Base-by-base conservation (phyloP, 2,797 vertebrate species). In the Melanotaenia pygmaea region DNA sequence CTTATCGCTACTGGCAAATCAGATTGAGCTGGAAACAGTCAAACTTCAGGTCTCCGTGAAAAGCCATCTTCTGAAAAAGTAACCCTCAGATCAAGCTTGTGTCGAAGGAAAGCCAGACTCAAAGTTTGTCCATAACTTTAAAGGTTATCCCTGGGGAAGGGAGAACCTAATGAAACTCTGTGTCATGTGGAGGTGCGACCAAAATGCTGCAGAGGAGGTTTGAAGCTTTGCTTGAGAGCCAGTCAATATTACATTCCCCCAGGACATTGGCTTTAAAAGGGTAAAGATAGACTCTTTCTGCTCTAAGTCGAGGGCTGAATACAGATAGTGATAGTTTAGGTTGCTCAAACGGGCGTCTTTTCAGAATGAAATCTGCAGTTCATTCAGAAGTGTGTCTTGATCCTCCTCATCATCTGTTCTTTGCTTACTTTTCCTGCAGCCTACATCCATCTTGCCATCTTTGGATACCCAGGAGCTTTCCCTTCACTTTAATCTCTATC, bases 401-500 rank as follows among this genome's bases (percentile, higher is more conserved):
- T 82, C 75, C 64, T 58, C 30, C 22, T 62, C 56, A 57, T 77
- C 69, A 74, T 60, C 14, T 45, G 47, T 16, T 50, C 63, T 80
- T 66, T 80, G 72, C 79, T 88, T 86, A 81, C 57, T 76, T 81
- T 83, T 64, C 59, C 24, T 37, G 13, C 59, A 22, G 64, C 69
- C 63, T 8, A 10, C 84, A 85, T 85, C 83, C 86, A 71, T 88
- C 86, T 78, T 47, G 22, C 61, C 28, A 22, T 56, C 59, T 60
- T 72, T 69, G 26, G 64, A 56, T 57, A 34, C 77, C 65, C 69
- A 3, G 62, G 74, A 70, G 76, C 62, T 66, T 75, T 85, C 63
- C 66, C 70, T 80, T 81, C 77, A 47, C 85, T 86, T 88, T 88
- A 81, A 87, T 87, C 87, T 82, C 82, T 61, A 67, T 89, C 87